Evolutionary conservation across 1,140 invertebrate species (phyloP).

Genomic region (Lutraria rhynchaena): DNA sequence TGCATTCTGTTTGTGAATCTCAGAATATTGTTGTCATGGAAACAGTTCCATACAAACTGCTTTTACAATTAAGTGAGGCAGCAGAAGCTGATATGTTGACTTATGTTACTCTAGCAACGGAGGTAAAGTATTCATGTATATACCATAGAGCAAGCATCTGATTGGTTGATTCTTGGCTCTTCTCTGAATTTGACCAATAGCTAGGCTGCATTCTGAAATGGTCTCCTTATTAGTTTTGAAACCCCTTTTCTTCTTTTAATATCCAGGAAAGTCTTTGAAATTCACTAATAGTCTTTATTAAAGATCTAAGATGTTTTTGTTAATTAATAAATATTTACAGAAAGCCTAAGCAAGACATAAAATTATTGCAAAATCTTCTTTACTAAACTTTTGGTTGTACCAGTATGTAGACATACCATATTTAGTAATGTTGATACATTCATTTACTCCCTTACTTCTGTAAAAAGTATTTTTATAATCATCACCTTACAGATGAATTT

Average conservation of each 20-base stretch:
- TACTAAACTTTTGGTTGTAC: not conserved
- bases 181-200: no score
- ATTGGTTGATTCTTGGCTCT: no score
- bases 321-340: no score
- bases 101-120: slow-evolving; percentile 38
- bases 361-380: not conserved
- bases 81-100: slow-evolving; percentile 39
- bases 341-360: not conserved
- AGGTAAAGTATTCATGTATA: no score
- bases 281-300: no score
- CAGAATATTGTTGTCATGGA: slow-evolving; percentile 11
- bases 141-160: no score
- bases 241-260: no score
- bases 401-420: not conserved
- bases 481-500: not conserved
- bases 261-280: no score
- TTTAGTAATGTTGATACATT: not conserved
- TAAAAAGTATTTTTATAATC: not conserved
- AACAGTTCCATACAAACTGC: slow-evolving; percentile 24
- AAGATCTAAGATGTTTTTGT: no score
- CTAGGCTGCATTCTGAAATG: no score
- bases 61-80: slow-evolving; percentile 18
- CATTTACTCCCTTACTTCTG: not conserved
- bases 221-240: no score
- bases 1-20: slow-evolving; percentile 2